Conservation (phyloP, 2,797 vertebrate species). For the Neosilurus mollespiculum region DNA sequence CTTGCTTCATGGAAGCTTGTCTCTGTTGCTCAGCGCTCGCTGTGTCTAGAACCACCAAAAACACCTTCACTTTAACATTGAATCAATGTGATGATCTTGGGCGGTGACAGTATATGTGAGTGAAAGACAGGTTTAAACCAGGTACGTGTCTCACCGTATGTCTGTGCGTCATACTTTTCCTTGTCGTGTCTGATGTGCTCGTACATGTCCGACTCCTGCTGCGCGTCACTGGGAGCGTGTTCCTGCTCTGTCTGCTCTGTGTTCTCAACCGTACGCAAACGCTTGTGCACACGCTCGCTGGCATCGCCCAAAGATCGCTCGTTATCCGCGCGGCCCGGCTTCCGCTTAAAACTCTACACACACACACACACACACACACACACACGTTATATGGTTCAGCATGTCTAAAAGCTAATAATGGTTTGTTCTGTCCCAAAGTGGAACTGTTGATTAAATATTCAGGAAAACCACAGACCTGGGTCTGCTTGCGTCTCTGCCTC, state of each 20-base stretch:
- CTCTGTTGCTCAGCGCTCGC: constrained; percentile 89
- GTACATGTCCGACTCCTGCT: constrained; percentile 84
- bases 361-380: neutral
- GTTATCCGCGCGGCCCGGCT: constrained; percentile 88
- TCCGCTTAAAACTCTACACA: constrained; percentile 90
- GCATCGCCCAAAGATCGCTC: constrained; percentile 85
- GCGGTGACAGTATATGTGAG: too few relatives aligned
- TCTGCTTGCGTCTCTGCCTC: constrained; percentile 79
- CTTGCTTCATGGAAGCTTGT: constrained; percentile 63
- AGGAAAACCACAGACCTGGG: constrained; percentile 76
- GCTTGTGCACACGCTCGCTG: constrained; percentile 84
- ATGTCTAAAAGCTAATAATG: neutral
- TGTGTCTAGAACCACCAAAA: constrained; percentile 72
- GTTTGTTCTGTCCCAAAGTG: neutral
- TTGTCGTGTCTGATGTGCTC: constrained; percentile 84
- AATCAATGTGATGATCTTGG: too few relatives aligned
- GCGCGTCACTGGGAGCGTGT: constrained; percentile 54
- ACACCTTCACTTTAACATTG: neutral
- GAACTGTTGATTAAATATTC: neutral
- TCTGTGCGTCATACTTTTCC: constrained; percentile 82
- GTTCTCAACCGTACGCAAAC: constrained; percentile 82
- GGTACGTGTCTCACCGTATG: constrained; percentile 79
- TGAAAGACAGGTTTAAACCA: too few relatives aligned
- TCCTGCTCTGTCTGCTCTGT: constrained; percentile 60
- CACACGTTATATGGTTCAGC: neutral